Base-by-base conservation (phyloP, 2,888 invertebrate genomes). In the Amblyjoppa proteus region DNA sequence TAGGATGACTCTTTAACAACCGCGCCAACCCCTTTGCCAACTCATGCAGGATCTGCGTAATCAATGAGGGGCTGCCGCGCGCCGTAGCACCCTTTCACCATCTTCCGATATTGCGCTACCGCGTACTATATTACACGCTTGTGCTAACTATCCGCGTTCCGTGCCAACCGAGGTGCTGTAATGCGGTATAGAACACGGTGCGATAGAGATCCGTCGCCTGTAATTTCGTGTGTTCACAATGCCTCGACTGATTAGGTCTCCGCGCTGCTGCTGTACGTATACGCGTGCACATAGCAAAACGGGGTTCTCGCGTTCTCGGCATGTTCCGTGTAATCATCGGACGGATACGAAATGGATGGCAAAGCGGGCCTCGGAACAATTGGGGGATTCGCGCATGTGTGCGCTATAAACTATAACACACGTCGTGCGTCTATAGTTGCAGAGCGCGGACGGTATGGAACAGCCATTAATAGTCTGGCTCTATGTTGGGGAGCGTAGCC, bases 171-270 rank as follows among this genome's bases (percentile, higher is more conserved):
- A 49, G 69, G 78, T 68, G 64, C 75, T 74, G 45, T 85, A 80
- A 77, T 85, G 81, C 85, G 64, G 49, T 64, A 75, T 49, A 68
- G 83, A 85, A 73, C 75, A 70, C 49, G 64, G 71, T 56, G 56
- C 73, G 80, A 85, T 77, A 76, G 76, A 82, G 83, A 83, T 83
- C 74, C 76, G 84, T 84, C 79, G 87, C 91, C 89, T 90, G 92
- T 90, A 91, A 91, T 91, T 91, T 91, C 89, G 88, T 89, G 87
- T 87, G 78, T 88, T 89, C 88, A 92, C 92, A 92, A 92, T 92
- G 89, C 89, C 71, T 84, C 89, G 88, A 87, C 91, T 92, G 91
- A 92, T 92, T 92, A 91, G 90, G 89, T 89, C 88, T 82, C 84
- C 73, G 82, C 75, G 49, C 58, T 13, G 20, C 16, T 73, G 58